These are phyloP conservation scores for Paelopatides confundens DNA, from an alignment of 53 echinoderm and acorn worm species.

Conservation along the genomic window DNA sequence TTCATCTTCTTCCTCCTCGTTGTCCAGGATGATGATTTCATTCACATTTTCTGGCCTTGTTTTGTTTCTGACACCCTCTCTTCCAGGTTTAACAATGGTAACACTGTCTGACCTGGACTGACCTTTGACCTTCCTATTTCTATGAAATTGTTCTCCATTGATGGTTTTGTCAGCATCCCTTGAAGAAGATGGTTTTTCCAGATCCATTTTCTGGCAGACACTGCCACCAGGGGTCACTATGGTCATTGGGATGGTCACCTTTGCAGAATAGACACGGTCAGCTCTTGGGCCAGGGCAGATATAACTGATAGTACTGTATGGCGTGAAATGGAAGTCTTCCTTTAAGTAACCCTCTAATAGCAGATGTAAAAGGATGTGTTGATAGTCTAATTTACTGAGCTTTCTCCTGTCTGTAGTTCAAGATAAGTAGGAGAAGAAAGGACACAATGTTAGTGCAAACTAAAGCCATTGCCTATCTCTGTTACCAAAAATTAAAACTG, in stretches of 20 bases:
- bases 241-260: neutral
- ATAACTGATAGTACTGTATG: conserved; percentile 96
- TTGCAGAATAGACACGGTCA: neutral
- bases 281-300: conserved; percentile 84
- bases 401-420: neutral
- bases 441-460: too few relatives aligned
- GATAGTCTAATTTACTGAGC: neutral
- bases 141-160: neutral
- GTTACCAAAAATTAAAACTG: too few relatives aligned
- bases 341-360: conserved; percentile 87
- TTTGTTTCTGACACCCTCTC: neutral
- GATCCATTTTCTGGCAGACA: neutral
- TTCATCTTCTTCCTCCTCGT: neutral
- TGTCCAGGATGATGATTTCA: neutral
- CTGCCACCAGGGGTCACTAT: neutral
- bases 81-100: too few relatives aligned
- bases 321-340: conserved; percentile 97
- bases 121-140: conserved; percentile 4
- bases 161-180: neutral
- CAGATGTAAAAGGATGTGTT: conserved; percentile 68
- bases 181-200: neutral
- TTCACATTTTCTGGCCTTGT: neutral
- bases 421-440: neutral
- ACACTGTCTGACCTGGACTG: neutral
- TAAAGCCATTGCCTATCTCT: neutral